Evolutionary conservation across 2,113 vertebrate species (phyloP).

Genomic region (Mormyrus lacerda): DNA sequence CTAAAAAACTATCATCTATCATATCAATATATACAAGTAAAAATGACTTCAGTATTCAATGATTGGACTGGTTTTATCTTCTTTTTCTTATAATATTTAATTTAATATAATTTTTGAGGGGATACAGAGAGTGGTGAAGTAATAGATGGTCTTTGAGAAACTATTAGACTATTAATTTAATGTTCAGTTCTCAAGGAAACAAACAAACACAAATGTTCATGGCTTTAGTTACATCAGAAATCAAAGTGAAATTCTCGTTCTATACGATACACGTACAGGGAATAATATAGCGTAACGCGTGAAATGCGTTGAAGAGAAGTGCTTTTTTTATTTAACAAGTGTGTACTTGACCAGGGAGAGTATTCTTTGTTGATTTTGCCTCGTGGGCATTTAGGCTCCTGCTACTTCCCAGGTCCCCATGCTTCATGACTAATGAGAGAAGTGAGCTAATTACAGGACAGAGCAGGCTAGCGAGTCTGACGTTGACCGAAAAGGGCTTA

Average conservation of each 20-base stretch:
- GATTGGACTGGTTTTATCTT: not conserved
- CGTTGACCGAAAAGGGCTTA: conserved; percentile 28
- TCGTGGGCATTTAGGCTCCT: not conserved
- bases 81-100: not conserved
- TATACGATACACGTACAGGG: not conserved
- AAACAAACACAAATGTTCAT: not conserved
- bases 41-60: not conserved
- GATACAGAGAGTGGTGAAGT: not conserved
- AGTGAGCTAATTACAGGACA: conserved; percentile 41
- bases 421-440: conserved; percentile 28
- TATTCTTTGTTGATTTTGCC: conserved; percentile 8
- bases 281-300: not conserved
- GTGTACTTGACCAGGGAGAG: conserved; percentile 11
- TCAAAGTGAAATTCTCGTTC: not conserved
- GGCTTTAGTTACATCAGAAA: not conserved
- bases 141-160: not conserved
- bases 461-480: conserved; percentile 13
- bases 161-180: not conserved
- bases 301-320: not conserved
- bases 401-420: not conserved
- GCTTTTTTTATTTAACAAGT: not conserved
- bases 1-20: not conserved
- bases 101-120: not conserved
- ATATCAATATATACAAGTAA: not conserved
- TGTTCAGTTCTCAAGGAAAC: not conserved